Evolutionary conservation across 1,140 invertebrate genomes (phyloP), one percentile per base, ranked within the genome.

Genomic region (Drosophila saltans): DNA sequence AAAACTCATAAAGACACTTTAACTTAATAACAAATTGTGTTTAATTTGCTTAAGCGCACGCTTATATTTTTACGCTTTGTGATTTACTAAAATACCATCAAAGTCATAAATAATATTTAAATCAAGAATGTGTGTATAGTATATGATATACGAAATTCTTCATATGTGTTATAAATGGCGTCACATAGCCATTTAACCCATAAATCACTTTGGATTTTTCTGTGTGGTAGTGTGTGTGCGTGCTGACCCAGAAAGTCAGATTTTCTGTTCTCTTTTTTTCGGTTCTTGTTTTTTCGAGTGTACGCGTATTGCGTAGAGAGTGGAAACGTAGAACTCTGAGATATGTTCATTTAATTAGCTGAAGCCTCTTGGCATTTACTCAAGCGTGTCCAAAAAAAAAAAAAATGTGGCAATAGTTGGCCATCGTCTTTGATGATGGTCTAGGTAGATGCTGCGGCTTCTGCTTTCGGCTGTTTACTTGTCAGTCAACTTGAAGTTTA

Each of bases 21-120:
- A 52, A 69, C 67, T 59, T 48, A 67, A 30, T 24, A 61, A 24
- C 48, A 60, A 83, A 72, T 61, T 72, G 65, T 78, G 74, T 66
- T 72, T 78, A 78, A 89, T 82, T 82, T 78, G 70, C 57, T 66
- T 72, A 57, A 56, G 64, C 68, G 48, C 68, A 72, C 68, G 79
- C 76, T 73, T 68, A 69, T 83, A 69, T 83, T 89, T 83, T 39
- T 76, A 89, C 84, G 83, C 77, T 89, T 60, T 68, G 65, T 89
- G 84, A 75, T 78, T 88, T 52, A 60, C 73, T 72, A 78, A 78
- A 88, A 80, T 72, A 76, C 57, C 58, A 77, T 48, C 52, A 82
- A 78, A 52, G 78, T 70, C 80, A 83, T 88, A 88, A 89, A 88
- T 88, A 83, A 88, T 62, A 72, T 55, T 16, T 48, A 62, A 36